Percentiles rank a stretch among this genome's conserved stretches.
Conservation (phyloP, 2,797 vertebrate genomes). For the Toxotes lorentzi region DNA sequence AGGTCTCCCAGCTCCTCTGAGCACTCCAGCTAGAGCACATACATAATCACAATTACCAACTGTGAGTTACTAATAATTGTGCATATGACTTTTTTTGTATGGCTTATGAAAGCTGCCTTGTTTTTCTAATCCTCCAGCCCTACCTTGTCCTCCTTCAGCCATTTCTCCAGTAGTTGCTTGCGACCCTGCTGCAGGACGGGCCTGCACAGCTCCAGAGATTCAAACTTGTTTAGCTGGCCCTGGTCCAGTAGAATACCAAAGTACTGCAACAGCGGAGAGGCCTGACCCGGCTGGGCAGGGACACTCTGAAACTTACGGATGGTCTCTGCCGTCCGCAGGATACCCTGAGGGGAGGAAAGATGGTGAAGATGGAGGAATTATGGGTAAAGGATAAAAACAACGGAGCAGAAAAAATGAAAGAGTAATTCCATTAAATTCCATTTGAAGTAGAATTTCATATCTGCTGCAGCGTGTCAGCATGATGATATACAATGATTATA, state of each 20-base stretch:
- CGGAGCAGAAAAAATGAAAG: neutral
- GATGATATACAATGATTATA: neutral
- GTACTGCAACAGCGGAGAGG: constrained; percentile 93
- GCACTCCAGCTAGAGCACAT: constrained; percentile 90
- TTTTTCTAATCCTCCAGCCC: constrained; percentile 5
- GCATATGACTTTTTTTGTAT: neutral
- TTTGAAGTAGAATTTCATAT: neutral
- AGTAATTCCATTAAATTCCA: neutral
- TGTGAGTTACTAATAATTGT: neutral
- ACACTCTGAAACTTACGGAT: constrained; percentile 93
- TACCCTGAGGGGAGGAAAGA: constrained; percentile 82
- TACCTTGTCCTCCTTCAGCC: constrained; percentile 97
- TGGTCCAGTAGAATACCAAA: constrained; percentile 95
- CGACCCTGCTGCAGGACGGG: constrained; percentile 93
- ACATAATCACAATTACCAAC: neutral
- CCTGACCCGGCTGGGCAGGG: constrained; percentile 91
- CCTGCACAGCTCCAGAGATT: constrained; percentile 93
- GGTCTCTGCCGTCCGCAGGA: constrained; percentile 92
- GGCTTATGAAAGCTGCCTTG: neutral
- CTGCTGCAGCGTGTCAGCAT: neutral
- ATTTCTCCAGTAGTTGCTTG: constrained; percentile 95
- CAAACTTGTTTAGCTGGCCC: constrained; percentile 94
- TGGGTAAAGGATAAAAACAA: neutral
- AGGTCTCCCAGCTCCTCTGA: constrained; percentile 95
- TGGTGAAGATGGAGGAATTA: neutral